Percentiles rank a stretch among this genome's conserved stretches.
Conservation (phyloP, 2,113 vertebrate species). For the Coracopsis vasa region DNA sequence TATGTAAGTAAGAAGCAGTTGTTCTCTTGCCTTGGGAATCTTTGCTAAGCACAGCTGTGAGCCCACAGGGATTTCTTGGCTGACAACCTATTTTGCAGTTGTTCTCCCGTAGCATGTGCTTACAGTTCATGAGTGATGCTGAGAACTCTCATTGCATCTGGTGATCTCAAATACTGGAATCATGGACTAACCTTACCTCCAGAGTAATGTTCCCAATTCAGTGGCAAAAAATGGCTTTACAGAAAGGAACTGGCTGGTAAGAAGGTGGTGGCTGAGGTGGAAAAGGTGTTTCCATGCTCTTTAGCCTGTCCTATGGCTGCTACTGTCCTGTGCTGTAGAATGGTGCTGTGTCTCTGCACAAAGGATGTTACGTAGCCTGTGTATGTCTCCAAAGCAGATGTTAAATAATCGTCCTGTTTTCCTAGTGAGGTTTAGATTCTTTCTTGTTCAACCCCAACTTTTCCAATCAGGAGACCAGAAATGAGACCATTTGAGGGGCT, state of each 20-base stretch:
- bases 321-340: too few relatives aligned
- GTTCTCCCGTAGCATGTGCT: background rate
- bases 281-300: background rate
- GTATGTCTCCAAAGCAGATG: background rate
- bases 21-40: background rate
- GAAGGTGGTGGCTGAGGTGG: background rate
- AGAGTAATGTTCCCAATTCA: too few relatives aligned
- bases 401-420: background rate
- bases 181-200: background rate
- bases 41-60: background rate
- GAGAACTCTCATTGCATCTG: background rate
- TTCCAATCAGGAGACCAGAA: background rate
- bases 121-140: background rate
- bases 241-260: background rate
- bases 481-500: background rate
- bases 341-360: background rate
- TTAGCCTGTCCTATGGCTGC: background rate
- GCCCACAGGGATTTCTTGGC: background rate
- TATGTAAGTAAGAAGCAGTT: background rate
- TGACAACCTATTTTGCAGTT: background rate
- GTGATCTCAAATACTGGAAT: background rate
- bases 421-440: background rate
- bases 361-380: too few relatives aligned
- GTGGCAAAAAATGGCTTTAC: background rate
- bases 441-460: rapidly evolving